Evolutionary conservation across 1,140 invertebrate genomes (phyloP), one percentile per base, ranked within the genome.

Genomic region (Drosophila lacteicornis): DNA sequence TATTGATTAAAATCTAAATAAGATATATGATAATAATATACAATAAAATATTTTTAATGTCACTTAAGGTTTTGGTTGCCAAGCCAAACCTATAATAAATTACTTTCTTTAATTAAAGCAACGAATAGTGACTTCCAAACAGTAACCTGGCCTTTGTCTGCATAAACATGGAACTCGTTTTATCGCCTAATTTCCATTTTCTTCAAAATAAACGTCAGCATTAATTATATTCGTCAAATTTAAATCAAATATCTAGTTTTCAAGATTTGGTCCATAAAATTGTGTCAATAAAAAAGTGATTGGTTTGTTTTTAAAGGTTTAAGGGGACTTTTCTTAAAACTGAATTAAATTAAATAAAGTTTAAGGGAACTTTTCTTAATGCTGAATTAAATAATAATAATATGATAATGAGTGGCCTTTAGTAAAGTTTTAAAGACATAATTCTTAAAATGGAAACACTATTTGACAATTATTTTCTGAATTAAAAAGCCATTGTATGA

Each of bases 161-260:
- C 51, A 55, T 22, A 55, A 38, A 55, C 17, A 38, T 15, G 17
- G 17, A 55, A 38, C 51, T 38, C 17, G 51, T 55, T 55, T 22
- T 4, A 9, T 15, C 2, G 15, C 15, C 51, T 55, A 1, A 55
- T 55, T 38, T 55, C 33, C 51, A 55, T 55, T 38, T 55, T 38
- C 33, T 11, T 15, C 15, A 55, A 55, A 55, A 55, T 22, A 55
- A 22, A 38, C 51, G 51, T 55, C 51, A 22, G 51, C 12, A 22
- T 38, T 55, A 55, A 55, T 55, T 55, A 55, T 55, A 55, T 55
- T 55, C 51, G 33, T 55, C 51, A 55, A 55, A 55, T 55, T 38
- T 38, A 55, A 38, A 55, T 38, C 33, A 55, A 55, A 55, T 55
- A 55, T 55, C 51, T 55, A 55, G 51, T 55, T 55, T 55, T 38